phyloP scores from a whole-genome alignment of 2,797 vertebrate species.

The Buceros bicornis region DNA sequence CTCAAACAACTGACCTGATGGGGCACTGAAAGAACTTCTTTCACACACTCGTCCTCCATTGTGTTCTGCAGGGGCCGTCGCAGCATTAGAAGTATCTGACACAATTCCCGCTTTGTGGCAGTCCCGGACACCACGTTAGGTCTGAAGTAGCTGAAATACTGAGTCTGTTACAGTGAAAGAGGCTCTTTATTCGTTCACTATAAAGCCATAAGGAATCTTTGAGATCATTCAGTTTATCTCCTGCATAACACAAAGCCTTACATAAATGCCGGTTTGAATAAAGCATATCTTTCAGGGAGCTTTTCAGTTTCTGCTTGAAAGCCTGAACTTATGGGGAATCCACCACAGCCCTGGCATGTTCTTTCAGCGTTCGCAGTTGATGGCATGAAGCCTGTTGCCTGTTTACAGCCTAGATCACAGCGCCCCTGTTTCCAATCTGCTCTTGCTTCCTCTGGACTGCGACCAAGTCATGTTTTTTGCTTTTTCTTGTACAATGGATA shows the following conservation, averaged over 20 bases:
- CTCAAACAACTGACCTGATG: conserved; percentile 45
- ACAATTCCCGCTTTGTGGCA: conserved; percentile 71
- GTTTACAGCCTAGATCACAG: background rate
- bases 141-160: conserved; percentile 13
- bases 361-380: background rate
- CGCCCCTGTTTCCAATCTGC: background rate
- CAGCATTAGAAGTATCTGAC: conserved; percentile 4
- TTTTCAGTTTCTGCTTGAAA: background rate
- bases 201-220: conserved; percentile 50
- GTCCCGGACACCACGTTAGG: background rate
- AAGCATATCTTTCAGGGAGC: background rate
- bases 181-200: conserved; percentile 36
- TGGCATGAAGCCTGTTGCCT: background rate
- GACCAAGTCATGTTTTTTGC: background rate
- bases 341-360: background rate
- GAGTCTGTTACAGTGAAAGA: conserved; percentile 51
- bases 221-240: conserved; percentile 52
- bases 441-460: conserved; percentile 18
- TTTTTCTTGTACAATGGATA: background rate
- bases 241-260: conserved; percentile 22
- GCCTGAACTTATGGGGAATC: background rate
- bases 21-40: conserved; percentile 57
- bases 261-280: conserved; percentile 18
- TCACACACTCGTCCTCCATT: conserved; percentile 51
- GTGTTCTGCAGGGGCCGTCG: conserved; percentile 35